Percentiles rank a stretch among this genome's conserved stretches.
phyloP scores from a whole-genome alignment of 2,888 invertebrate genomes.

The Syritta pipiens region DNA sequence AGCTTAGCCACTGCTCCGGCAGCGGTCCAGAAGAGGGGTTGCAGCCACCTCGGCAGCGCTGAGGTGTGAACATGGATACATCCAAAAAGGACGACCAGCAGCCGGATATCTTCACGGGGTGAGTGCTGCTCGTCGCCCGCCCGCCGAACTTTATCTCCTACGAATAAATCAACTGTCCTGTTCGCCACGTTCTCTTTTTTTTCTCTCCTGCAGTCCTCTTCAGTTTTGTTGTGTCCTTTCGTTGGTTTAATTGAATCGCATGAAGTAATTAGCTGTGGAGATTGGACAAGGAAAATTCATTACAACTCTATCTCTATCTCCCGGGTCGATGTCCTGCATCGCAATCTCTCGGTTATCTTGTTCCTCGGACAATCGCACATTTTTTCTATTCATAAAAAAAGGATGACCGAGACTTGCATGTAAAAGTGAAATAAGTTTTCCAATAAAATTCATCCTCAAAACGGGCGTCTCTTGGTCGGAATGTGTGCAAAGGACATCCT shows the following conservation, averaged over 20 bases:
- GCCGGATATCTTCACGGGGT: slow-evolving; percentile 26
- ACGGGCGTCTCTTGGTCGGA: neutral
- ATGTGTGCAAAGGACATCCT: neutral
- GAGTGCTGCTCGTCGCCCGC: neutral
- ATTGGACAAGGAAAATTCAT: slow-evolving; percentile 61
- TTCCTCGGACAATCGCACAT: slow-evolving; percentile 18
- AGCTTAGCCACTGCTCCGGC: slow-evolving; percentile 1
- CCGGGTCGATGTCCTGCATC: slow-evolving; percentile 1
- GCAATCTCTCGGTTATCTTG: neutral
- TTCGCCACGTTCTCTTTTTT: neutral
- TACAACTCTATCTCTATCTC: slow-evolving; percentile 6
- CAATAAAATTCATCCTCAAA: slow-evolving; percentile 1
- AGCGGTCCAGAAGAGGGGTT: neutral
- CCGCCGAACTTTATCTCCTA: neutral
- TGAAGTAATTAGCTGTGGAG: slow-evolving; percentile 61
- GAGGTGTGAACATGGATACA: slow-evolving; percentile 51
- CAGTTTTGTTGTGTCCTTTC: neutral
- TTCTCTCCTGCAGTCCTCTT: slow-evolving; percentile 6
- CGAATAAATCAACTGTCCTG: slow-evolving; percentile 37
- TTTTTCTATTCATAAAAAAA: slow-evolving; percentile 26
- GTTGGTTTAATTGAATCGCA: slow-evolving; percentile 58
- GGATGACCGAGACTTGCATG: neutral
- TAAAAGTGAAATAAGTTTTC: slow-evolving; percentile 29
- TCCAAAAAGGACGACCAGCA: too few relatives aligned
- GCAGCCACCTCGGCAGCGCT: slow-evolving; percentile 35